Base-by-base conservation (phyloP, 2,797 vertebrate genomes). In the Columba guinea region DNA sequence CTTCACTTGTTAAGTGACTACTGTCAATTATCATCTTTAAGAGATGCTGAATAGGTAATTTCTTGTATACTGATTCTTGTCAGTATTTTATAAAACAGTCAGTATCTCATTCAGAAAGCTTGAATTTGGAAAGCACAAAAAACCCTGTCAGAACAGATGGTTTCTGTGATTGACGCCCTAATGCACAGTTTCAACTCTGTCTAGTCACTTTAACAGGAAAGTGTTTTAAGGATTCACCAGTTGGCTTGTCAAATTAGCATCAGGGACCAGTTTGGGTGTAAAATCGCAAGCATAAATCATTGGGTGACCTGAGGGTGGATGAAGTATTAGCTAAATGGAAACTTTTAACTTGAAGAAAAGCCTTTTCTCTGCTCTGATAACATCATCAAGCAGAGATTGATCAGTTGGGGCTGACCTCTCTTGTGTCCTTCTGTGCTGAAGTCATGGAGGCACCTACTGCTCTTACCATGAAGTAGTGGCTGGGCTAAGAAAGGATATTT, bases 191-290 rank as follows among this genome's bases (percentile, higher is more conserved):
- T 94, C 94, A 95, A 70, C 93, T 97, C 87, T 93, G 80, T 87
- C 89, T 87, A 95, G 89, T 96, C 89, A 80, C 90, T 97, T 97
- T 92, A 97, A 78, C 74, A 94, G 81, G 86, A 81, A 95, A 97
- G 48, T 35, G 56, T 93, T 96, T 90, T 85, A 96, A 96, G 74
- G 70, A 91, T 93, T 95, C 87, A 97, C 87, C 87, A 95, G 78
- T 96, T 96, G 89, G 67, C 75, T 96, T 93, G 93, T 96, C 94
- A 97, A 78, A 95, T 96, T 95, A 96, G 65, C 67, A 94, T 90
- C 64, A 94, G 74, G 49, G 79, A 95, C 56, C 35, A 94, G 78
- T 93, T 86, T 96, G 84, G 46, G 84, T 94, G 65, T 95, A 94
- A 96, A 94, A 95, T 52, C 71, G 83, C 30, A 83, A 81, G 55